Evolutionary conservation across 2,888 invertebrate genomes (phyloP).

Genomic region (Zygothrica quintamaculata): DNA sequence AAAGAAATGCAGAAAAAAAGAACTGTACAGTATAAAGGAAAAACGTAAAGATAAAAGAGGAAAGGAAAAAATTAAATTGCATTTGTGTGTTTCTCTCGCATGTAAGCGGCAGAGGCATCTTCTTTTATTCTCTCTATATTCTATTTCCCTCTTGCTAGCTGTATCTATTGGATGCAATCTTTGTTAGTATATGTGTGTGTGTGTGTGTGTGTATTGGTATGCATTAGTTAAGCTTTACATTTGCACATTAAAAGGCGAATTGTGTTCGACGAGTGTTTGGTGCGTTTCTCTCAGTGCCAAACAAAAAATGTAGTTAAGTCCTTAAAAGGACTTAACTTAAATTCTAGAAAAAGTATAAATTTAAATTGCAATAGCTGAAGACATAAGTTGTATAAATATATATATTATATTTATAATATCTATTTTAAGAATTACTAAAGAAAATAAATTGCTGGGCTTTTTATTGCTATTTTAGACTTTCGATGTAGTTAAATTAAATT

Average conservation of each 20-base stretch:
- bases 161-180: slow-evolving; percentile 72
- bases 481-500: no score
- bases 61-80: slow-evolving; percentile 75
- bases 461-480: no score
- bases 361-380: no score
- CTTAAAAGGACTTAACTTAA: slow-evolving; percentile 60
- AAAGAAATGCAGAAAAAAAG: slow-evolving; percentile 13
- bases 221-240: slow-evolving; percentile 76
- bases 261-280: slow-evolving; percentile 67
- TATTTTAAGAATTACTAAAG: no score
- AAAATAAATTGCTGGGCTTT: no score
- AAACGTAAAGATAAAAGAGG: slow-evolving; percentile 13
- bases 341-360: slow-evolving; percentile 17
- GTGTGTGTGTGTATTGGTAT: slow-evolving; percentile 29
- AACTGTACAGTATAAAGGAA: slow-evolving; percentile 29
- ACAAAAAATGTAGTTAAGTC: slow-evolving; percentile 56
- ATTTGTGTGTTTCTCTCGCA: slow-evolving; percentile 71
- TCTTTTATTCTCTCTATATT: slow-evolving; percentile 16
- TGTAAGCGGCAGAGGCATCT: slow-evolving; percentile 43
- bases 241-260: slow-evolving; percentile 80
- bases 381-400: no score
- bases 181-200: slow-evolving; percentile 57
- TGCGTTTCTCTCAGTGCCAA: slow-evolving; percentile 43
- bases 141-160: slow-evolving; percentile 17
- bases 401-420: no score